Evolutionary conservation across 2,113 vertebrate genomes (phyloP).

Genomic region (Podilymbus podiceps): DNA sequence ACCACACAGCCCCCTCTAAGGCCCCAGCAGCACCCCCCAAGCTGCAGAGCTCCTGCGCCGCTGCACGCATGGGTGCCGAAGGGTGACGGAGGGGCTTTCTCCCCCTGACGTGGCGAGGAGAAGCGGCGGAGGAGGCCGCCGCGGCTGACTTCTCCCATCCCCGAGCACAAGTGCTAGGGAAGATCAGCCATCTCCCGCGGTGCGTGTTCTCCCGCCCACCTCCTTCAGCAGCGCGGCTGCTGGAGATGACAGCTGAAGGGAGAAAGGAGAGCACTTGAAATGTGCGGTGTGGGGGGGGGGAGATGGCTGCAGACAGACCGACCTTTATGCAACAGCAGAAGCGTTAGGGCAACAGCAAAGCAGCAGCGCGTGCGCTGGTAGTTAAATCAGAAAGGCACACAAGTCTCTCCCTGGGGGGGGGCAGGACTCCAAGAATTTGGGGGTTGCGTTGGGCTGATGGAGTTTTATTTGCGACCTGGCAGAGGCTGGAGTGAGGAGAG

Average conservation of each 20-base stretch:
- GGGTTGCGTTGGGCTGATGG: background rate
- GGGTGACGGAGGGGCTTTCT: background rate
- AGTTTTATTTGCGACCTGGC: background rate
- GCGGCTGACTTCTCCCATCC: background rate
- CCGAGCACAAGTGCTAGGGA: background rate
- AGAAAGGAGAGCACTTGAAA: background rate
- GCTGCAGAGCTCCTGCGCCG: fast-evolving
- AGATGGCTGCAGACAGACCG: background rate
- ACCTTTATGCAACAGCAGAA: background rate
- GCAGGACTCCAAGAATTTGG: background rate
- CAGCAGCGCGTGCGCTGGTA: background rate
- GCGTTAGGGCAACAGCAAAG: background rate
- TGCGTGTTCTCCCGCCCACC: slow-evolving; percentile 33
- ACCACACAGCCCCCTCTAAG: background rate
- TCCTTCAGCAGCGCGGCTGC: slow-evolving; percentile 30
- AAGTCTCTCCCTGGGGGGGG: fast-evolving
- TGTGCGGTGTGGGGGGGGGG: background rate
- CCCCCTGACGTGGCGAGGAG: background rate
- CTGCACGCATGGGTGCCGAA: fast-evolving
- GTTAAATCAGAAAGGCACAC: fast-evolving
- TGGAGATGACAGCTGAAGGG: slow-evolving; percentile 29
- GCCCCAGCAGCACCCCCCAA: background rate
- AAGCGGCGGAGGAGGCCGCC: background rate
- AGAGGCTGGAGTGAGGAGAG: background rate
- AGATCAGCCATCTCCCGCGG: slow-evolving; percentile 20